Evolutionary conservation across 2,888 invertebrate genomes (phyloP).

Genomic region (Morpho helenor): DNA sequence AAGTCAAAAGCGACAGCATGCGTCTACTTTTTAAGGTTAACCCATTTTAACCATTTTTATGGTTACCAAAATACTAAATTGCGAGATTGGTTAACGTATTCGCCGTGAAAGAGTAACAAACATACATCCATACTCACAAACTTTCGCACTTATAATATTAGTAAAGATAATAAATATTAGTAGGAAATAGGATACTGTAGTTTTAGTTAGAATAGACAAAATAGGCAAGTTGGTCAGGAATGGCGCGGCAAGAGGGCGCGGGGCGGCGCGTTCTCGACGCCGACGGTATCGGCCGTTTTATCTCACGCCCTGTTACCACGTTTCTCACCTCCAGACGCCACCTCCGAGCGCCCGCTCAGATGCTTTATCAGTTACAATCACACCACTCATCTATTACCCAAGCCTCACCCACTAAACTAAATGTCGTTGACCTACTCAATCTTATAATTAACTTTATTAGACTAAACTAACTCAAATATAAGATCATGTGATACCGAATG

Average conservation of each 20-base stretch:
- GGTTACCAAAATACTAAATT: no score
- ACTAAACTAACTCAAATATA: background rate
- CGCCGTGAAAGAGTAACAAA: no score
- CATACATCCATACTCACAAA: no score
- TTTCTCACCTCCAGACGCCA: slow-evolving; percentile 72
- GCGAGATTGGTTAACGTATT: no score
- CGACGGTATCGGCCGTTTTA: slow-evolving; percentile 56
- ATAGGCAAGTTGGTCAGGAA: slow-evolving; percentile 21
- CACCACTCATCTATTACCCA: slow-evolving; percentile 63
- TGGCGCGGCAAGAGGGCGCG: slow-evolving; percentile 20
- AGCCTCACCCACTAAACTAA: slow-evolving; percentile 61
- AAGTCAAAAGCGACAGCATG: no score
- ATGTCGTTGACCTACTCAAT: slow-evolving; percentile 50
- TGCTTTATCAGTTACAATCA: slow-evolving; percentile 63
- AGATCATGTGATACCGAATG: no score
- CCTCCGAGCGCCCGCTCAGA: slow-evolving; percentile 47
- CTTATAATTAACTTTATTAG: slow-evolving; percentile 9
- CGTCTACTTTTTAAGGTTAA: no score
- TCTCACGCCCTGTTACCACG: slow-evolving; percentile 73
- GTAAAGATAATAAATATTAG: no score
- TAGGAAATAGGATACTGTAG: no score
- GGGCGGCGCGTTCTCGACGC: slow-evolving; percentile 31
- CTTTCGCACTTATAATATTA: no score
- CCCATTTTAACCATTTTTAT: no score
- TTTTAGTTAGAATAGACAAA: slow-evolving; percentile 7